phyloP scores from a whole-genome alignment of 1,140 invertebrate genomes.

The Anastrepha obliqua region DNA sequence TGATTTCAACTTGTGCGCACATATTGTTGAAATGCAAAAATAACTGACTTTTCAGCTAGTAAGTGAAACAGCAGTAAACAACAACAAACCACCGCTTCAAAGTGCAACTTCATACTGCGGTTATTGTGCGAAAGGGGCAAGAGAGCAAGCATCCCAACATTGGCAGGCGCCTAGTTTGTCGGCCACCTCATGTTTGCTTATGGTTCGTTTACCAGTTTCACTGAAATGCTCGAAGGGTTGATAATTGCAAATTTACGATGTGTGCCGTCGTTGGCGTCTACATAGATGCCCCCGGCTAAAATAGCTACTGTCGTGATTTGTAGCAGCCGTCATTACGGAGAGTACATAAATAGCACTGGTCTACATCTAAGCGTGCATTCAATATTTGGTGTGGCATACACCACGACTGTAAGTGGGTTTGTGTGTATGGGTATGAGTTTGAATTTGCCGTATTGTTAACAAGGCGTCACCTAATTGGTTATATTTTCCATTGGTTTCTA shows the following conservation, averaged over 20 bases:
- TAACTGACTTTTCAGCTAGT: too few relatives aligned
- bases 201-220: background rate
- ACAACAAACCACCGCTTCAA: too few relatives aligned
- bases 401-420: background rate
- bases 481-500: conserved; percentile 17
- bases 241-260: conserved; percentile 51
- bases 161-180: background rate
- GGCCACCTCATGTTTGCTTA: background rate
- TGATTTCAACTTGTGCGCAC: too few relatives aligned
- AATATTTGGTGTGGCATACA: too few relatives aligned
- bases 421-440: background rate
- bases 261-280: conserved; percentile 43
- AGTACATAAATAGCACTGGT: background rate
- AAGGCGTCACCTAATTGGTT: conserved; percentile 41
- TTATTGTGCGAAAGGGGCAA: too few relatives aligned
- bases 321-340: background rate
- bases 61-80: too few relatives aligned
- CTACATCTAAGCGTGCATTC: too few relatives aligned
- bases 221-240: conserved; percentile 1
- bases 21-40: too few relatives aligned
- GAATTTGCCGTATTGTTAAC: background rate
- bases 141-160: too few relatives aligned
- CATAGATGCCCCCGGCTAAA: background rate
- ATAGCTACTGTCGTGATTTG: conserved; percentile 24
- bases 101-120: too few relatives aligned